Evolutionary conservation across 1,140 invertebrate genomes (phyloP).

Genomic region (Trichogramma pretiosum): DNA sequence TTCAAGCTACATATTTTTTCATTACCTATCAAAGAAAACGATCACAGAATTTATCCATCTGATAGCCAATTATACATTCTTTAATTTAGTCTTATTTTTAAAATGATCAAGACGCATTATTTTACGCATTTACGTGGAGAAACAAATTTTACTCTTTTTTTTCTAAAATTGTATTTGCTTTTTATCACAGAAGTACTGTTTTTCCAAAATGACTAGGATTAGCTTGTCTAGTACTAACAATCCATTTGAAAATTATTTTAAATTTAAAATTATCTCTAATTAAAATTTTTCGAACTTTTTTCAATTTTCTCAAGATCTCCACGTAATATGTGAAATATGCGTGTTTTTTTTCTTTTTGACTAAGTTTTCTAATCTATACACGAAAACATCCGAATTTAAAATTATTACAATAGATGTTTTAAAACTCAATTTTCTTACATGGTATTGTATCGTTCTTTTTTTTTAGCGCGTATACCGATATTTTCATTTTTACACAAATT

Average conservation of each 20-base stretch:
- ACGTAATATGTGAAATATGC: conserved; percentile 29
- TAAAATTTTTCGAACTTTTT: conserved; percentile 12
- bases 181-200: conserved; percentile 44
- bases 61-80: conserved; percentile 24
- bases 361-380: too few species aligned
- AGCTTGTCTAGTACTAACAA: conserved; percentile 36
- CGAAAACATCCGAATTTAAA: too few species aligned
- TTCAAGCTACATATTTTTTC: conserved; percentile 19
- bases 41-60: conserved; percentile 43
- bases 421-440: too few species aligned
- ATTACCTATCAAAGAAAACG: conserved; percentile 38
- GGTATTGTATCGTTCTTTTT: too few species aligned
- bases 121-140: conserved; percentile 24
- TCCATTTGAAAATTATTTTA: too few species aligned
- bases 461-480: too few species aligned
- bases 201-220: conserved; percentile 44
- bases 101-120: neutral
- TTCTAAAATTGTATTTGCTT: conserved; percentile 14
- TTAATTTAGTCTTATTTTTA: conserved; percentile 12
- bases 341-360: too few species aligned
- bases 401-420: too few species aligned
- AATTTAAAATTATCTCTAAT: too few species aligned
- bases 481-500: too few species aligned
- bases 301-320: conserved; percentile 19
- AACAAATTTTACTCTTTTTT: conserved; percentile 13